Base-by-base conservation (phyloP, 2,797 vertebrate genomes). In the Mormyrops boulengeri region DNA sequence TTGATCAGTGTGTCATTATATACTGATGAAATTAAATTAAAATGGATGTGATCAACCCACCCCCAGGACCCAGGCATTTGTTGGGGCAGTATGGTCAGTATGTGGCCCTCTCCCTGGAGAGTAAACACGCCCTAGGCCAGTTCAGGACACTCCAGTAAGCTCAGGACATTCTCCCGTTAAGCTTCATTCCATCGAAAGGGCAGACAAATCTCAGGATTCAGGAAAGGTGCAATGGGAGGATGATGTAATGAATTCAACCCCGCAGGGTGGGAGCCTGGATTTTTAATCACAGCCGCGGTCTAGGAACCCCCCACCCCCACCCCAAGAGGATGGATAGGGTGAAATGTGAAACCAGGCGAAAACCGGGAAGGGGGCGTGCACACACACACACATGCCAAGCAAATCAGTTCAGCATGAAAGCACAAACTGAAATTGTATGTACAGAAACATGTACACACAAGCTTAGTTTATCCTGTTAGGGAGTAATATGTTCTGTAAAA, bases 1-100 rank as follows among this genome's bases (percentile, higher is more conserved):
- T 44, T 80, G 17, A 17, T 19, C 12, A 69, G 49, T 52, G 41
- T 66, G 26, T 87, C 8, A 57, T 88, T 90, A 49, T 87, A 80
- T 49, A 49, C 73, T 90, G 47, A 80, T 80, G 14, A 50, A 34
- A 60, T 85, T n/a, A 34, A 86, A 90, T 90, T 90, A 87, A 90
- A 62, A 88, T 57, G 49, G 19, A 60, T 80, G 73, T 80, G 38
- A 80, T 77, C 7, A 8, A 38, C 38, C 34, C 73, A 41, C 6
- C 38, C 14, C 17, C 34, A 19, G 12, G 73, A n/a, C 73, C 38
- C 34, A 2, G 12, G 3, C 11, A 69, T 69, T 69, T 69, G 66
- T 69, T 0, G 12, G 66, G 30, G 34, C 66, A 34, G 66, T 69
- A 34, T 34, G 30, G 66, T 69, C 66, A 69, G 66, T 34, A 30